Conservation (phyloP, 2,113 vertebrate genomes). For the Podilymbus podiceps region DNA sequence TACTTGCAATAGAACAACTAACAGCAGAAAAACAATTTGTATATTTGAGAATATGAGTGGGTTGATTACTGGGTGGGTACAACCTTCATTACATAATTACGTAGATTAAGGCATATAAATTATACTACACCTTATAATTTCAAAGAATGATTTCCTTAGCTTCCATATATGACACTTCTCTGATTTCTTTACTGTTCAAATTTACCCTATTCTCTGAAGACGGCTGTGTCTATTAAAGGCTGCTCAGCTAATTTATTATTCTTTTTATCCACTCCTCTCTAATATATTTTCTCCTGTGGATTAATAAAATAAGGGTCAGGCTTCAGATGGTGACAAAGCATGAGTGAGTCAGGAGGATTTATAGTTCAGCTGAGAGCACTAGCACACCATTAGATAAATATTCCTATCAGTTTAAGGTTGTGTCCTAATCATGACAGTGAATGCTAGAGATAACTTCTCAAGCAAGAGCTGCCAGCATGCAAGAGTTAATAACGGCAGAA, state of each 20-base stretch:
- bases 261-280: conserved; percentile 20
- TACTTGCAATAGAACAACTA: background rate
- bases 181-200: background rate
- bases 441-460: background rate
- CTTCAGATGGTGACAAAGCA: conserved; percentile 48
- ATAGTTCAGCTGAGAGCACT: conserved; percentile 25
- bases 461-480: background rate
- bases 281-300: conserved; percentile 41
- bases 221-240: conserved; percentile 9
- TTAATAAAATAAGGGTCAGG: conserved; percentile 56
- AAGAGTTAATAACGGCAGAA: background rate
- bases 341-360: conserved; percentile 46
- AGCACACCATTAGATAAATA: conserved; percentile 47
- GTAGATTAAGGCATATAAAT: background rate
- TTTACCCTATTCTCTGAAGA: background rate
- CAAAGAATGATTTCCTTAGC: background rate
- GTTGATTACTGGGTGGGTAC: background rate
- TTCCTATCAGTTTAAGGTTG: conserved; percentile 25
- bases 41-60: background rate
- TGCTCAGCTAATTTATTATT: conserved; percentile 45
- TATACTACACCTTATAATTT: background rate
- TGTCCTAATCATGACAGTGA: background rate
- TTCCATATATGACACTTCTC: background rate
- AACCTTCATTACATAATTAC: background rate
- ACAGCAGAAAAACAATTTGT: background rate